phyloP scores from a whole-genome alignment of 2,797 vertebrate genomes.

The Gymnoscopelus microlampas region DNA sequence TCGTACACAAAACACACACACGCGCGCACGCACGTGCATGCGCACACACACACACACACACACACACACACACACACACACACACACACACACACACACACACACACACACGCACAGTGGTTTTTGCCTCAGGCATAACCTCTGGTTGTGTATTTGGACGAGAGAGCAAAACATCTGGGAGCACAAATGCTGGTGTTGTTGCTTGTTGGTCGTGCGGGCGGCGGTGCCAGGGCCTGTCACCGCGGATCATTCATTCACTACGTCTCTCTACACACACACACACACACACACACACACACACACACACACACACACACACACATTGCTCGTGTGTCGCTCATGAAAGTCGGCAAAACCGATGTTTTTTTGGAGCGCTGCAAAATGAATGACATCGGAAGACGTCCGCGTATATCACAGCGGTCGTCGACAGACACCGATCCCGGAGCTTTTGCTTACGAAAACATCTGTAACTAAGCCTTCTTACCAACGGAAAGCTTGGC shows the following conservation, averaged over 20 bases:
- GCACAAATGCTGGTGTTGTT: too few species aligned
- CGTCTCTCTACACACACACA: slow-evolving; percentile 15
- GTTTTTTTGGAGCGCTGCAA: background rate
- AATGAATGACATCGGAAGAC: slow-evolving; percentile 4
- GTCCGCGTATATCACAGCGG: slow-evolving; percentile 15
- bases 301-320: background rate
- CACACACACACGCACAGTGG: slow-evolving; percentile 7
- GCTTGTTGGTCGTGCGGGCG: too few species aligned
- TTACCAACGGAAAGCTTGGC: too few species aligned
- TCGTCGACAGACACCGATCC: slow-evolving; percentile 30
- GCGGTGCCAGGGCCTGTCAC: too few species aligned
- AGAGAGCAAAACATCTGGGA: too few species aligned
- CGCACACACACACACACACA: background rate
- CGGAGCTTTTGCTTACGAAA: slow-evolving; percentile 44
- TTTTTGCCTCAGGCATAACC: too few species aligned
- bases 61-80: slow-evolving; percentile 1
- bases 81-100: slow-evolving; percentile 9
- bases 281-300: background rate
- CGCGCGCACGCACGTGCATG: background rate
- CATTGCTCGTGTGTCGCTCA: too few species aligned
- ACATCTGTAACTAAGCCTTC: slow-evolving; percentile 16
- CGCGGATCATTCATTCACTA: slow-evolving; percentile 2
- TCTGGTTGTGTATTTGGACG: too few species aligned
- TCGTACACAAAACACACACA: background rate
- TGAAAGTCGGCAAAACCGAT: too few species aligned